Conservation (phyloP, 2,797 vertebrate species). For the Alcedo quadribrachys region DNA sequence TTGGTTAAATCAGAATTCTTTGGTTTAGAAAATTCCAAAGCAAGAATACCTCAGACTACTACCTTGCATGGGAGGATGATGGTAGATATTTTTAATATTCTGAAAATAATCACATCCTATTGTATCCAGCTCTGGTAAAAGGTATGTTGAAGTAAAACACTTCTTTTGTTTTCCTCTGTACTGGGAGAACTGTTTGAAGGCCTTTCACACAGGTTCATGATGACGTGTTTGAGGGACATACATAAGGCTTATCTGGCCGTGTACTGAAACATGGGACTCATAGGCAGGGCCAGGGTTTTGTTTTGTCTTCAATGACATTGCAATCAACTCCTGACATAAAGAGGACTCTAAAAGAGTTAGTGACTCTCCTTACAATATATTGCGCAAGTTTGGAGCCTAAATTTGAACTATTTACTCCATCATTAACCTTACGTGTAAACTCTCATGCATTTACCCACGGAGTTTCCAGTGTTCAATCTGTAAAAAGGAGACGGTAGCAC, state of each 20-base stretch:
- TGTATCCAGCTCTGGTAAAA: constrained; percentile 4
- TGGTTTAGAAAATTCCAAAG: constrained; percentile 59
- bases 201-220: neutral
- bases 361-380: neutral
- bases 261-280: neutral
- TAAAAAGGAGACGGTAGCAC: neutral
- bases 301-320: neutral
- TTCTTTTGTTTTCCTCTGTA: neutral
- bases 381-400: neutral
- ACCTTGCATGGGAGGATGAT: constrained; percentile 56
- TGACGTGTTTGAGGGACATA: neutral
- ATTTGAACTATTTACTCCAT: neutral
- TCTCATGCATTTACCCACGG: neutral
- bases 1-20: constrained; percentile 74
- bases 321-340: neutral
- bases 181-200: constrained; percentile 1
- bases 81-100: constrained; percentile 48
- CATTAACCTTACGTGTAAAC: neutral
- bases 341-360: neutral
- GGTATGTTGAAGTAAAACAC: constrained; percentile 3
- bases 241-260: neutral
- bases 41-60: constrained; percentile 20
- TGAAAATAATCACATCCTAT: constrained; percentile 54
- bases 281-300: neutral
- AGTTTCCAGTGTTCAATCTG: neutral